These are phyloP conservation scores for Platycheirus rosarum DNA, from an alignment of 2,888 invertebrate genomes.

Conservation along the genomic window DNA sequence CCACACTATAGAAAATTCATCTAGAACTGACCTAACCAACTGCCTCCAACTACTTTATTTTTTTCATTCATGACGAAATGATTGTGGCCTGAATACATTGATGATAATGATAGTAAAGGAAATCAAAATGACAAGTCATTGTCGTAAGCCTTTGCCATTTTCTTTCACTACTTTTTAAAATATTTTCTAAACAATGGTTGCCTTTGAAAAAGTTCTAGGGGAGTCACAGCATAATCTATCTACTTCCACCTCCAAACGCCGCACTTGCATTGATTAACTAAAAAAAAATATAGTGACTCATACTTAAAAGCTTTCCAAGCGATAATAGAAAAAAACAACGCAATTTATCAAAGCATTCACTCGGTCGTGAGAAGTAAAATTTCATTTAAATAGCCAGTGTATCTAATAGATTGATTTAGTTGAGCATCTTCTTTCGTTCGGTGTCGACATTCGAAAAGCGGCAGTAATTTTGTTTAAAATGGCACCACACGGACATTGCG, in stretches of 20 bases:
- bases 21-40: too few species aligned
- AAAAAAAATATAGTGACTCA: not conserved
- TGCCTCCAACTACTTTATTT: too few species aligned
- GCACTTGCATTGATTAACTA: not conserved
- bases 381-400: slow-evolving; percentile 29
- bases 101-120: too few species aligned
- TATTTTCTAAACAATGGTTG: not conserved
- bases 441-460: not conserved
- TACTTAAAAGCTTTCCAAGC: slow-evolving; percentile 19
- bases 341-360: not conserved
- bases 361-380: not conserved
- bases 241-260: not conserved
- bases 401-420: slow-evolving; percentile 16
- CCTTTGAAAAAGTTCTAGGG: not conserved
- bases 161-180: not conserved
- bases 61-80: too few species aligned
- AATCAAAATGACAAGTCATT: not conserved
- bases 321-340: slow-evolving; percentile 5
- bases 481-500: slow-evolving; percentile 31
- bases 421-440: not conserved
- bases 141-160: not conserved
- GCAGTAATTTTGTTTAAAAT: not conserved
- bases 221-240: not conserved
- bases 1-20: too few species aligned
- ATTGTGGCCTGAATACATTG: too few species aligned